A percentile compares a stretch with the other conserved stretches of the same genome.
Conservation (phyloP, 2,888 invertebrate species). For the Malthinus flaveolus region DNA sequence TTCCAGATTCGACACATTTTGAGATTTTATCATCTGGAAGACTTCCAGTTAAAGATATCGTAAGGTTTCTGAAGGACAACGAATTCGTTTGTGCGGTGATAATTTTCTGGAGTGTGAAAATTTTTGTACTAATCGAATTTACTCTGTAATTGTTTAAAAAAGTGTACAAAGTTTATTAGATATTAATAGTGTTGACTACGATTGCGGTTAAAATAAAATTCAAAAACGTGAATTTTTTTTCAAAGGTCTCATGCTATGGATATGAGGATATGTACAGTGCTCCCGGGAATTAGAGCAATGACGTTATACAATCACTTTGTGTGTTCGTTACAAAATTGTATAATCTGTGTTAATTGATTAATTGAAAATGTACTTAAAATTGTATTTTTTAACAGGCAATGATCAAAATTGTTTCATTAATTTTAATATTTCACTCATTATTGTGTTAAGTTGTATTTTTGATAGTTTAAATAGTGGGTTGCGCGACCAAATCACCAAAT, state of each 20-base stretch:
- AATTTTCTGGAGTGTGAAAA: constrained; percentile 14
- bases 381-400: constrained; percentile 24
- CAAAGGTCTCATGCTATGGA: constrained; percentile 21
- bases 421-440: no score
- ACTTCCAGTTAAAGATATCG: constrained; percentile 24
- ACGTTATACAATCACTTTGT: constrained; percentile 28
- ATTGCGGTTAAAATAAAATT: constrained; percentile 12
- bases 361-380: constrained; percentile 24
- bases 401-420: constrained; percentile 1
- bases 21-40: neutral
- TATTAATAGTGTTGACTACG: constrained; percentile 29
- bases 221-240: constrained; percentile 6
- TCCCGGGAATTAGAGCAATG: constrained; percentile 11
- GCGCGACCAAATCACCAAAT: no score
- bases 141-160: constrained; percentile 23
- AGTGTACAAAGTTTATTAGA: constrained; percentile 35
- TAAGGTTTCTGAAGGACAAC: constrained; percentile 43
- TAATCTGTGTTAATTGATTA: constrained; percentile 25
- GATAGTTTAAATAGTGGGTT: no score
- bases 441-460: no score
- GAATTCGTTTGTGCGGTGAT: constrained; percentile 41
- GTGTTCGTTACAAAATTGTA: constrained; percentile 28
- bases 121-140: constrained; percentile 13
- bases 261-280: constrained; percentile 19
- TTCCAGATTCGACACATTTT: constrained; percentile 3